Conservation (phyloP, 2,113 vertebrate species). For the Mesoclemmys tuberculata region DNA sequence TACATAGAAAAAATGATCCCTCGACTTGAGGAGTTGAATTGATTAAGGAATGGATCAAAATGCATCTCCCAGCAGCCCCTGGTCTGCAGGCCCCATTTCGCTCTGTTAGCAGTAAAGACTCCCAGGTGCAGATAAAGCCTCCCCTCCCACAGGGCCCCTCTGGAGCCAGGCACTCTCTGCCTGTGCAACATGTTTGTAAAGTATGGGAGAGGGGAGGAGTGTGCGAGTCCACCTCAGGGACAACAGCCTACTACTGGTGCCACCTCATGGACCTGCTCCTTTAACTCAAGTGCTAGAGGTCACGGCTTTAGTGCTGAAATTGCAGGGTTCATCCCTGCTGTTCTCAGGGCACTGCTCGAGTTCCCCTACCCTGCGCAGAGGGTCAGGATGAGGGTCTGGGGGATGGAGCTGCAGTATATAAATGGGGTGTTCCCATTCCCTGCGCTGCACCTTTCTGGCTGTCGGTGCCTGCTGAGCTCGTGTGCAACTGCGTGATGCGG, state of each 20-base stretch:
- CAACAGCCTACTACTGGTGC: neutral
- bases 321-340: neutral
- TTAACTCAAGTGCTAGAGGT: neutral
- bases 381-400: neutral
- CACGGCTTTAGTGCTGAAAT: neutral
- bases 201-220: too few relatives aligned
- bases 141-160: neutral
- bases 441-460: neutral
- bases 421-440: neutral
- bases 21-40: neutral
- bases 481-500: neutral
- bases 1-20: neutral
- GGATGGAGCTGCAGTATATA: too few relatives aligned
- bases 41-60: neutral
- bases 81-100: neutral
- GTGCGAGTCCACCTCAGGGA: neutral
- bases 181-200: neutral
- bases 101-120: neutral
- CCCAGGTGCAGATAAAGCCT: neutral
- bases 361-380: neutral
- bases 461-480: neutral
- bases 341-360: neutral
- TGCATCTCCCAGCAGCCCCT: neutral
- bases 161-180: neutral
- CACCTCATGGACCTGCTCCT: neutral